A percentile compares a stretch with the other conserved stretches of the same genome.
phyloP scores from a whole-genome alignment of 2,113 vertebrate genomes.

The Pavo muticus region DNA sequence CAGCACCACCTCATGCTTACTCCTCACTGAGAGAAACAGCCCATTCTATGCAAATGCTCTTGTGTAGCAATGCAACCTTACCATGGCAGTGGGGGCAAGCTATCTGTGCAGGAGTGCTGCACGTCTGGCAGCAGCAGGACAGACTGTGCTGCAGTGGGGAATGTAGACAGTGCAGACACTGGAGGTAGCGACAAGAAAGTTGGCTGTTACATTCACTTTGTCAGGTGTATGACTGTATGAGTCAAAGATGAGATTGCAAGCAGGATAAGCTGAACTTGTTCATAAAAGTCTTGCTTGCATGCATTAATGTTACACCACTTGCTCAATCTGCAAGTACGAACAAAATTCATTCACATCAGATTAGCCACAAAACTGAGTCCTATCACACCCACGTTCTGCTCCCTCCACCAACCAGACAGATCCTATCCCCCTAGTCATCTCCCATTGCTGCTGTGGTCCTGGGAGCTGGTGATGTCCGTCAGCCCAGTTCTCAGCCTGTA shows the following conservation, averaged over 20 bases:
- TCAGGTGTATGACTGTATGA: background rate
- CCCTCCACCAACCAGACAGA: background rate
- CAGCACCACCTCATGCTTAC: background rate
- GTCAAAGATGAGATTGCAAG: background rate
- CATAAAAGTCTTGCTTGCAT: background rate
- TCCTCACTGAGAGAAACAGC: background rate
- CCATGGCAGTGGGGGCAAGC: background rate
- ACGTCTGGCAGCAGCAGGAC: background rate
- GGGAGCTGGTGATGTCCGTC: accelerated
- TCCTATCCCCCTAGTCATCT: too few species aligned
- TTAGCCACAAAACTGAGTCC: background rate
- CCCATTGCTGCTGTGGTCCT: background rate
- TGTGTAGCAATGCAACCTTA: background rate
- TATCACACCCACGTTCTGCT: background rate
- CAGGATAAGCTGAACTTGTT: background rate
- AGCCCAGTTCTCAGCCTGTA: background rate
- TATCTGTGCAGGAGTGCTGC: accelerated
- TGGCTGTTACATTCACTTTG: background rate
- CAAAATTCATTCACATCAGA: background rate
- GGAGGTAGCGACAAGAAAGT: accelerated
- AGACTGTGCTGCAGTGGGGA: background rate
- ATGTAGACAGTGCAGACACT: accelerated
- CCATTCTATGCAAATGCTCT: background rate
- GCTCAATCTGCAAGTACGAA: accelerated
- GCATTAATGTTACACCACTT: background rate